A percentile compares a stretch with the other conserved stretches of the same genome.
These are phyloP conservation scores for Apamea monoglypha DNA, from an alignment of 2,888 invertebrate species.

Conservation along the genomic window DNA sequence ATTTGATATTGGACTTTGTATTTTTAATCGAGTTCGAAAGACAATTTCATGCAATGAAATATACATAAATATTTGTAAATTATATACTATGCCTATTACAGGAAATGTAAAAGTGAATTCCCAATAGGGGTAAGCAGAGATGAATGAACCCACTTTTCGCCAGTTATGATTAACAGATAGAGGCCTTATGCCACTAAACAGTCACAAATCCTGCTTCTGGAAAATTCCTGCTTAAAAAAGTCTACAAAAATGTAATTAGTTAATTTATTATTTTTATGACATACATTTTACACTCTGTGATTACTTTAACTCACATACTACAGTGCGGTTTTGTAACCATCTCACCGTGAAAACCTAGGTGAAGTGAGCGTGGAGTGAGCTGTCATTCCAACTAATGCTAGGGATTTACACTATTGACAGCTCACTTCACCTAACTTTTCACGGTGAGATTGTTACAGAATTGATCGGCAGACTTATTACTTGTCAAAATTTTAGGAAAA, in stretches of 20 bases:
- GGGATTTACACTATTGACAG: too few relatives aligned
- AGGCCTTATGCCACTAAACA: neutral
- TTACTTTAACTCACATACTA: neutral
- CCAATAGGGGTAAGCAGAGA: neutral
- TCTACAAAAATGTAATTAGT: neutral
- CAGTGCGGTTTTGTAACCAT: too few relatives aligned
- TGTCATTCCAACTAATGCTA: too few relatives aligned
- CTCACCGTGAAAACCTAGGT: too few relatives aligned
- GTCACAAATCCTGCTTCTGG: too few relatives aligned
- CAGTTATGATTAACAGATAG: neutral
- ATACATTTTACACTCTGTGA: neutral
- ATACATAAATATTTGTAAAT: neutral
- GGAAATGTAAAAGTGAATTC: neutral
- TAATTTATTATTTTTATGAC: neutral
- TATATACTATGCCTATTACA: neutral
- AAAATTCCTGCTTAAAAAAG: neutral
- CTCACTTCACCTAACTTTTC: too few relatives aligned
- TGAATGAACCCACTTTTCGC: neutral
- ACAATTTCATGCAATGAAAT: neutral
- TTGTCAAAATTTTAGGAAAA: too few relatives aligned
- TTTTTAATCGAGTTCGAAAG: conserved; percentile 1
- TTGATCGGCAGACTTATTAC: too few relatives aligned
- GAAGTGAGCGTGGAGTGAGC: too few relatives aligned
- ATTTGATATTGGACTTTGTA: neutral
- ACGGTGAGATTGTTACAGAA: too few relatives aligned